These are phyloP conservation scores for Pantherophis alleghaniensis DNA, from an alignment of 2,797 vertebrate genomes.

Conservation along the genomic window DNA sequence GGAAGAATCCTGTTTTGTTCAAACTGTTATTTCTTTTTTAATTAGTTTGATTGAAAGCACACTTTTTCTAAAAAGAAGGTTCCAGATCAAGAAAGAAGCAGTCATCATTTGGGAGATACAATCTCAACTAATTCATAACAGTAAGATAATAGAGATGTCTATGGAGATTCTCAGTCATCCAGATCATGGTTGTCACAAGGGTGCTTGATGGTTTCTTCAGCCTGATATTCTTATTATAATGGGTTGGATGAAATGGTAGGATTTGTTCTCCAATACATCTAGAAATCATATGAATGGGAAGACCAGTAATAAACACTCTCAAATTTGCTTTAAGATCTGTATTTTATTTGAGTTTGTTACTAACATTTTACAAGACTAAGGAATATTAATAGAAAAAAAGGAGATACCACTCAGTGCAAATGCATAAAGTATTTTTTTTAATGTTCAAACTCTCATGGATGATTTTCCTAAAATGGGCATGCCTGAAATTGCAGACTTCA, in stretches of 20 bases:
- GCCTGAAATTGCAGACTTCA: background rate
- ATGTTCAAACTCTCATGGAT: background rate
- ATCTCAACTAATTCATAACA: background rate
- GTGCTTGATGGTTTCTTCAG: background rate
- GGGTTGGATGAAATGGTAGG: background rate
- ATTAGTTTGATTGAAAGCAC: background rate
- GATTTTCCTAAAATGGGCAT: background rate
- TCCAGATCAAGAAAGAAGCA: background rate
- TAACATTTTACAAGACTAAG: background rate
- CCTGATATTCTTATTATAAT: background rate
- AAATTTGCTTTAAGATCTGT: background rate
- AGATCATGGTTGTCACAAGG: background rate
- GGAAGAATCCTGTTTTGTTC: background rate
- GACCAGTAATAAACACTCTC: background rate
- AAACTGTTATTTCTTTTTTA: background rate
- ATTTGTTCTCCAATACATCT: background rate
- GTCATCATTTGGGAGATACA: background rate
- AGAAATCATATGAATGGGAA: background rate
- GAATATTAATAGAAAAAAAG: too few species aligned
- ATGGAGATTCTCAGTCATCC: background rate
- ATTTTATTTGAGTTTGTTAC: background rate
- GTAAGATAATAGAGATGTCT: background rate
- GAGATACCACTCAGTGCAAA: background rate
- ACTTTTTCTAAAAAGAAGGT: background rate
- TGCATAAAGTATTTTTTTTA: background rate